A percentile compares a stretch with the other conserved stretches of the same genome.
phyloP scores from a whole-genome alignment of 1,140 invertebrate genomes.

The Dendroctonus ponderosae region DNA sequence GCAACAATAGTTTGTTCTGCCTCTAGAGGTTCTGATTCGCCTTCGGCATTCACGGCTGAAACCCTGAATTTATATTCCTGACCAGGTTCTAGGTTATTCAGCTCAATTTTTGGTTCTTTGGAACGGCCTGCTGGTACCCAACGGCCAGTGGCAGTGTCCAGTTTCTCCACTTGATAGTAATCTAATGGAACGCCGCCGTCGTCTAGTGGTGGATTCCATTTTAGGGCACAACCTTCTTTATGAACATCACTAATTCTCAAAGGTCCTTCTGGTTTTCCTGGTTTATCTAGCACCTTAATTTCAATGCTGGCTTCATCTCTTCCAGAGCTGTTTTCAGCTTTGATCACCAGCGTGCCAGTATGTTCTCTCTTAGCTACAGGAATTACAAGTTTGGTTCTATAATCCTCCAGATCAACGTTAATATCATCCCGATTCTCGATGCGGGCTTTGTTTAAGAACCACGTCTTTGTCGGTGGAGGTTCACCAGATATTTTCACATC shows the following conservation, averaged over 20 bases:
- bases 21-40: constrained; percentile 88
- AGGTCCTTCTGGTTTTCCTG: constrained; percentile 87
- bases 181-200: constrained; percentile 91
- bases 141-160: constrained; percentile 78
- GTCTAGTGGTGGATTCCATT: constrained; percentile 91
- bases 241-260: constrained; percentile 85
- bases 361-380: constrained; percentile 73
- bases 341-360: constrained; percentile 81
- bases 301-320: constrained; percentile 88
- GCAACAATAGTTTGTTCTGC: constrained; percentile 88
- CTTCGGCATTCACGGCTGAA: constrained; percentile 91
- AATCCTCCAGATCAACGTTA: constrained; percentile 81
- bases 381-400: constrained; percentile 79
- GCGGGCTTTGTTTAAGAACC: constrained; percentile 80
- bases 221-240: constrained; percentile 88
- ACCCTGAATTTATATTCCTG: constrained; percentile 98
- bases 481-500: constrained; percentile 89
- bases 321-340: constrained; percentile 88
- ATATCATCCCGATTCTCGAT: constrained; percentile 67
- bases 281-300: constrained; percentile 84
- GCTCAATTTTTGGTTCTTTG: constrained; percentile 80
- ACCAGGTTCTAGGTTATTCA: constrained; percentile 81
- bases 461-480: constrained; percentile 80
- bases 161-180: constrained; percentile 89
- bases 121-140: constrained; percentile 79